Base-by-base conservation (phyloP, 2,113 vertebrate genomes). In the Chloroceryle aenea region DNA sequence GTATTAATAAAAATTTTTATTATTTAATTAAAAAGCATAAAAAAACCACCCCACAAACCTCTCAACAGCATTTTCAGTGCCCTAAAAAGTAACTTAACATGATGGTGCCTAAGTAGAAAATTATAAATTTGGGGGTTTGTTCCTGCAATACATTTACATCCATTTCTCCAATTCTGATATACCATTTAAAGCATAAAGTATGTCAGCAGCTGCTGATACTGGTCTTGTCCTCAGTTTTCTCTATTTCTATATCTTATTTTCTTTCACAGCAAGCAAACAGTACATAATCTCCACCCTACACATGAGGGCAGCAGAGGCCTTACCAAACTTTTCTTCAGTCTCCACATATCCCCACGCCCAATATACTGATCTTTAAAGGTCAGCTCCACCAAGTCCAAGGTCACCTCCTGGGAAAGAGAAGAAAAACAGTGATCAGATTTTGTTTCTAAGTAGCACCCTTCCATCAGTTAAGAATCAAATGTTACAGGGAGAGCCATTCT, bases 281-380 rank as follows among this genome's bases (percentile, higher is more conserved):
- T 30, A n/a, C 8, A 1, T 12, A 5, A 82, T 6, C 36, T 61
- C 25, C 32, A 38, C 29, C 17, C 43, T 43, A 32, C 43, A 47
- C 20, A 22, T 5, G 7, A 76, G 22, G 71, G 55, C 43, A 69
- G 43, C 1, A 79, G 26, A 52, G 20, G 20, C 18, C 98, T 95
- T 96, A 99, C 99, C 98, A 99, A 98, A 93, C 99, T 99, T 94
- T 99, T 99, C 98, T 99, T 99, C 15, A 99, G 98, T 30, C 99
- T 97, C 99, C 99, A 99, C 99, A 99, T 99, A 97, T 99, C 99
- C 63, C 99, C 99, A 81, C 99, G 98, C 34, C 99, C 99, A 30
- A 99, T 99, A 88, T 99, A 99, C 43, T 99, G 99, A 95, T 99
- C 99, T 93, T 99, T 99, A 96, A 99, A 99, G 0, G 99, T 99